Base-by-base conservation (phyloP, 2,113 vertebrate species). In the Echinops telfairi region DNA sequence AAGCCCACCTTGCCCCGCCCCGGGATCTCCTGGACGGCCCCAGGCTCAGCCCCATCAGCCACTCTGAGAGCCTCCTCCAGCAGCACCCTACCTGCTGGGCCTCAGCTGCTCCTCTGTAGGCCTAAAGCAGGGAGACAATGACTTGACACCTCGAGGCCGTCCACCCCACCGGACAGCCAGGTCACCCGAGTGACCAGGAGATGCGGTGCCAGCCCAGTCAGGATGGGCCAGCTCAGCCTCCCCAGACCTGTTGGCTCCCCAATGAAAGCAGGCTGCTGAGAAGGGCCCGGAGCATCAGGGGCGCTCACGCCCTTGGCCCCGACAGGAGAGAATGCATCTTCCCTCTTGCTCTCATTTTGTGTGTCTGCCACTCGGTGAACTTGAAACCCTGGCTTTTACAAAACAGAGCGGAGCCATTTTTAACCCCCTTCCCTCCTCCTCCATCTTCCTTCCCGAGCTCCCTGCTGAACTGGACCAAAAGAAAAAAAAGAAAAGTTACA, bases 301-400 rank as follows among this genome's bases (percentile, higher is more conserved):
- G 73, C 0, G 0, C 70, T 27, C 89, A 31, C 40, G 36, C 92
- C 95, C 95, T 96, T 88, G 94, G 95, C 91, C 93, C 82, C 4
- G 19, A 87, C 78, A 85, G n/a, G 64, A 90, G 68, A 83, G 75
- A 87, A 89, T 77, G 40, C 6, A 4, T 93, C 93, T 95, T 88
- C 78, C 93, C 89, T 81, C 88, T 23, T 47, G 31, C 36, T 58
- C 80, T 95, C 95, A 93, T 95, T 95, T 95, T 96, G 76, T 62
- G 88, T 91, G 79, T 64, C 86, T 88, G 80, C 94, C 94, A 96
- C 92, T 97, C 93, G 95, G 36, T 33, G 53, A 82, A 92, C 80
- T 91, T 95, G 95, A 96, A 97, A 96, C 89, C 83, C 89, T 33
- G 22, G 89, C 47, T 93, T 95, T 95, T 90, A 93, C 95, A 93